Evolutionary conservation across 1,140 invertebrate genomes (phyloP), one percentile per base, ranked within the genome.

Genomic region (Drosophila lacteicornis): DNA sequence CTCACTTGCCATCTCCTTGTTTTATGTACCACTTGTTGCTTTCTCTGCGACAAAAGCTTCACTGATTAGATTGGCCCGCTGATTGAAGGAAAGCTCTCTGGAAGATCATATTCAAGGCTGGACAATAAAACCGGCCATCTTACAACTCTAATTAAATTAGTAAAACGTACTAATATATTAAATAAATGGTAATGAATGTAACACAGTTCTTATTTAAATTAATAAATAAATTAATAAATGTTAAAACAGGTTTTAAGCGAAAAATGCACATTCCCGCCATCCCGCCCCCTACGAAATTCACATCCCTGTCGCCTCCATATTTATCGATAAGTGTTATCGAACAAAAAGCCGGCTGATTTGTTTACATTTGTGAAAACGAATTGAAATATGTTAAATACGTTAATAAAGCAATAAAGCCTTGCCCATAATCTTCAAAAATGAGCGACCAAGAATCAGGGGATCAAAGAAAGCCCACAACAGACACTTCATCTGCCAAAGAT

Each of bases 1-100:
- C 77, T 47, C 22, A 74, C 77, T 33, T 79, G 76, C 40, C 77
- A 79, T 79, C 43, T 59, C 13, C n/a, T 65, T 58, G 33, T 7
- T 59, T n/a, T n/a, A 8, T 36, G 27, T 13, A 19, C 13, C 55
- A 78, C 75, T 69, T 69, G 75, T 78, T 69, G 63, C 63, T 78
- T 50, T 55, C 50, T 42, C 63, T 15, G 50, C 40, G 57, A 12
- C 3, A 45, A 78, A 78, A 78, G 75, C 75, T 78, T 8, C 3
- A 69, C 75, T 78, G 63, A 78, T 69, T 69, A 55, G 33, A 33
- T 61, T 46, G 46, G 46, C 12, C 38, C 25, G 38, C 25, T 55
- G 13, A 40, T 53, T 22, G 42, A n/a, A 30, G 15, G 38, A 77
- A 78, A 78, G 75, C 75, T 78, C 30, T 42, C 17, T 27, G 50